Evolutionary conservation across 2,888 invertebrate genomes (phyloP), one percentile per base, ranked within the genome.

Genomic region (Parnassius mnemosyne): DNA sequence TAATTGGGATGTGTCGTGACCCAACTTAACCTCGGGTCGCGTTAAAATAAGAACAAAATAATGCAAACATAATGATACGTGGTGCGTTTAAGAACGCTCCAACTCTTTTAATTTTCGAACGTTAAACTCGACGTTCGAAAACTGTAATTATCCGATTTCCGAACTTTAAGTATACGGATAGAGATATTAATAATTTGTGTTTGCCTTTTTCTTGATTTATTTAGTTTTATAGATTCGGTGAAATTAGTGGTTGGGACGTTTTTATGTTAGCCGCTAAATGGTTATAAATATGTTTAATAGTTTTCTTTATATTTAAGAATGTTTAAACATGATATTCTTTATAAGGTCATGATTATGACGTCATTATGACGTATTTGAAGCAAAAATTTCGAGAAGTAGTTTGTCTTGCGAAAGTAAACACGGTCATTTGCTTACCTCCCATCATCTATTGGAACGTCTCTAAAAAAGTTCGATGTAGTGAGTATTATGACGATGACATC

Each of bases 1-100:
- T 91, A 90, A 91, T 90, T 91, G 90, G 90, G 83, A 81, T 79
- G 84, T 84, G 87, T 85, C 87, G 88, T 89, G 90, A 91, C 90
- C 90, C 90, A 82, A 74, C 87, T 87, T 89, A 90, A 90, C 90
- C 90, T 87, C 75, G 80, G 85, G 82, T 84, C 85, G 79, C 74
- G 74, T 73, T 71, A 75, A 75, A 83, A 85, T 78, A 87, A 84
- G 79, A 85, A 87, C 81, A 86, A 87, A 87, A 84, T 84, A 87
- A 87, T 85, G 81, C 86, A 84, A 87, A 89, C 84, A 89, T 89
- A 89, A 89, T 90, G 87, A 89, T 90, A 89, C 85, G 83, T 83
- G 82, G 78, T 69, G 69, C 74, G 79, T 78, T 77, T 75, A 66
- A 73, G 77, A 81, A 75, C 76, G 77, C 64, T 73, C 71, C 74